phyloP scores from a whole-genome alignment of 2,113 vertebrate species.

The Synchiropus splendidus region DNA sequence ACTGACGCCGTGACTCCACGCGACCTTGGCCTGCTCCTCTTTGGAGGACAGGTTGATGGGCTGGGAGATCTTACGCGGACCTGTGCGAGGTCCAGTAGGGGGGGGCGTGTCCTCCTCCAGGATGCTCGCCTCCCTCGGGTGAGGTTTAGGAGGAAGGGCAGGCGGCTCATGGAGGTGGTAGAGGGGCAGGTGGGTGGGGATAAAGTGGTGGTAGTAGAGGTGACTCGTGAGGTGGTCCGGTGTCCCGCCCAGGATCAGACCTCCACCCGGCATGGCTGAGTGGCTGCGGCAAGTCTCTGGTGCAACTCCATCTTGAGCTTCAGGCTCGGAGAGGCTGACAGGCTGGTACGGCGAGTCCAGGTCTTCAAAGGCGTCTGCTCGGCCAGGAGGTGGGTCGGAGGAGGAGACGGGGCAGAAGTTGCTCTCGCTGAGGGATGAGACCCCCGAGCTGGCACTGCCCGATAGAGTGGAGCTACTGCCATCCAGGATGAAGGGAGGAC shows the following conservation, averaged over 20 bases:
- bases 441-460: constrained; percentile 89
- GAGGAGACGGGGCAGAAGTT: constrained; percentile 80
- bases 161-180: constrained; percentile 68
- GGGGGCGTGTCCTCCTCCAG: constrained; percentile 71
- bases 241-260: too few species aligned
- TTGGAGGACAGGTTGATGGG: constrained; percentile 71
- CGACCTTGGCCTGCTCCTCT: constrained; percentile 86
- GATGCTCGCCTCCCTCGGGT: constrained; percentile 80
- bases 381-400: constrained; percentile 74
- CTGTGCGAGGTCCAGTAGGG: constrained; percentile 50
- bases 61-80: constrained; percentile 81
- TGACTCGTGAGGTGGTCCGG: constrained; percentile 32
- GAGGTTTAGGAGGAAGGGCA: constrained; percentile 82
- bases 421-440: constrained; percentile 92
- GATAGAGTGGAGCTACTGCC: constrained; percentile 94
- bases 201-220: constrained; percentile 63
- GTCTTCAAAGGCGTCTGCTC: constrained; percentile 82
- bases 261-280: constrained; percentile 51
- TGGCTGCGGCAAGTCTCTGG: constrained; percentile 82
- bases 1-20: constrained; percentile 82
- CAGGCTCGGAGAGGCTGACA: constrained; percentile 85
- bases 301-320: constrained; percentile 81
- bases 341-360: constrained; percentile 83
- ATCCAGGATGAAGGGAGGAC: constrained; percentile 86
- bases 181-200: constrained; percentile 47